Percentiles rank a stretch among this genome's conserved stretches.
phyloP scores from a whole-genome alignment of 2,113 vertebrate species.

The Pogonocichla stellata region DNA sequence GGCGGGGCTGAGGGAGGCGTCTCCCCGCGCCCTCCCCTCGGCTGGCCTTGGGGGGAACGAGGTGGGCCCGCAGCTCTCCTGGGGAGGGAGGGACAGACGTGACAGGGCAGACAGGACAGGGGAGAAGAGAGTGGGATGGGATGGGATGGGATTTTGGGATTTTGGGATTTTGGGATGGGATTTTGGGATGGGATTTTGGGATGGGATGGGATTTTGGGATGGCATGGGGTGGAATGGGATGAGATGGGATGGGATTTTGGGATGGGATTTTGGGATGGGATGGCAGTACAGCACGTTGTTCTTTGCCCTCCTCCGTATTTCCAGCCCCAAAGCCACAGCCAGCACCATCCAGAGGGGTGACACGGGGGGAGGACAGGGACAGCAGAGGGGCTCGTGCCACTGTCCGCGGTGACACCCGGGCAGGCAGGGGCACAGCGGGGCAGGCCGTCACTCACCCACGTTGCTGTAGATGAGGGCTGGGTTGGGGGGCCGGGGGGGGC shows the following conservation, averaged over 20 bases:
- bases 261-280: neutral
- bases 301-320: fast-evolving
- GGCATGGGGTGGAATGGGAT: no score
- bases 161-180: no score
- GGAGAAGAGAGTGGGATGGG: neutral
- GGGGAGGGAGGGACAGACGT: neutral
- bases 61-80: constrained; percentile 54
- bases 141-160: neutral
- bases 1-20: fast-evolving
- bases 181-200: no score
- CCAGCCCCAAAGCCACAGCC: neutral
- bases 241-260: no score
- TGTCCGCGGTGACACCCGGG: fast-evolving
- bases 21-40: neutral
- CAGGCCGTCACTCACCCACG: neutral
- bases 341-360: fast-evolving
- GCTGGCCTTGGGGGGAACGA: constrained; percentile 51
- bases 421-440: neutral
- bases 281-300: neutral
- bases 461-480: constrained; percentile 52
- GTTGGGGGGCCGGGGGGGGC: fast-evolving
- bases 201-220: no score
- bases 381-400: fast-evolving
- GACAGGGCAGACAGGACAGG: neutral
- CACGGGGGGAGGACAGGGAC: fast-evolving